Evolutionary conservation across 2,797 vertebrate genomes (phyloP).

Genomic region (Hydrocynus forskahlii): DNA sequence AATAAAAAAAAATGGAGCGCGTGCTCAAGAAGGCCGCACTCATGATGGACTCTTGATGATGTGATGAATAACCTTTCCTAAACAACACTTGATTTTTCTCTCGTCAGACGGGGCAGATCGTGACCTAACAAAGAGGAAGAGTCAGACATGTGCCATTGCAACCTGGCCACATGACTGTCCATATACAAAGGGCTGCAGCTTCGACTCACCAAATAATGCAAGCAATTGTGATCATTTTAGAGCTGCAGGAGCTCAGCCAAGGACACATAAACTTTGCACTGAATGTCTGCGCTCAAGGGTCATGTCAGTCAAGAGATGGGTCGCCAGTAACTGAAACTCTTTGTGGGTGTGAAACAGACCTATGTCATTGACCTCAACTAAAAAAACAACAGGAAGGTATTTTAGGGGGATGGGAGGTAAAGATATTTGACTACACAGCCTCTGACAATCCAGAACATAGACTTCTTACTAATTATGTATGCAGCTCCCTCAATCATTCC

Average conservation of each 20-base stretch:
- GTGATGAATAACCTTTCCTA: conserved; percentile 43
- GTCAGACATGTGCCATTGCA: neutral
- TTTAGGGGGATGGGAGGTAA: neutral
- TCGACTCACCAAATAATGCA: conserved; percentile 22
- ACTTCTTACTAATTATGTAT: neutral
- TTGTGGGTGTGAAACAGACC: conserved; percentile 40
- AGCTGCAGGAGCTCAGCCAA: conserved; percentile 2
- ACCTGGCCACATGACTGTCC: neutral
- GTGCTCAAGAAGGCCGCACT: conserved; percentile 40
- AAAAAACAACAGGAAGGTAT: conserved; percentile 30
- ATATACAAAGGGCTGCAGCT: neutral
- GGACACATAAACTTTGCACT: conserved; percentile 33
- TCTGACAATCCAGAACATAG: conserved; percentile 1
- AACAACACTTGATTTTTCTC: conserved; percentile 7
- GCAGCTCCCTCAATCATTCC: neutral
- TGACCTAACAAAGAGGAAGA: neutral
- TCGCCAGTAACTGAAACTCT: conserved; percentile 24
- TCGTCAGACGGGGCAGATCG: neutral
- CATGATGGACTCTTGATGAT: conserved; percentile 42
- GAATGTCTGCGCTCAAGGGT: conserved; percentile 21
- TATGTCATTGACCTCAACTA: conserved; percentile 44
- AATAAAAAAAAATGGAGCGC: conserved; percentile 47
- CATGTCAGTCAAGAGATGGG: conserved; percentile 18
- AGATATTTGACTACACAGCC: neutral
- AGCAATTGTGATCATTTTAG: conserved; percentile 15